Evolutionary conservation across 2,888 invertebrate species (phyloP).

Genomic region (Amorpha juglandis): DNA sequence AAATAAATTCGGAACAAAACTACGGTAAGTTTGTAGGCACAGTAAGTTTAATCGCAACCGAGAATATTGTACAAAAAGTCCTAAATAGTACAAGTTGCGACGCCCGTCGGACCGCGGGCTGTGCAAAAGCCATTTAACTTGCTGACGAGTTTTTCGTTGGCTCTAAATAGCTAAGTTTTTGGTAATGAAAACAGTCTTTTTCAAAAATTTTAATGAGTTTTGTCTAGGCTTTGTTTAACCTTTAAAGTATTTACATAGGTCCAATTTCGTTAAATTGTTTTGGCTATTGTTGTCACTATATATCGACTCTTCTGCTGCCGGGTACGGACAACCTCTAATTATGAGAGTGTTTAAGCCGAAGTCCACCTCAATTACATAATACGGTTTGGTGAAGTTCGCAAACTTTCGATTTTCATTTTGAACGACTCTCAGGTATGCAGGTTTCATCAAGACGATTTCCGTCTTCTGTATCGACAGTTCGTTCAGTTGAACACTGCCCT

Average conservation of each 20-base stretch:
- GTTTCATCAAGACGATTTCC: no score
- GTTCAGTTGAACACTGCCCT: no score
- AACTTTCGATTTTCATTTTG: no score
- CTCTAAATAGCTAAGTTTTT: not conserved
- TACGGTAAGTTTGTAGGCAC: conserved; percentile 3
- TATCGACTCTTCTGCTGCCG: no score
- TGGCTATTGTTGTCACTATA: not conserved
- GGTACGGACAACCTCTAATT: no score
- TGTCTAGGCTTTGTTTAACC: not conserved
- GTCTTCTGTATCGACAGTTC: no score
- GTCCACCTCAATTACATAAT: no score
- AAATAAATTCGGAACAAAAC: not conserved
- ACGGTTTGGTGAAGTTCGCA: no score
- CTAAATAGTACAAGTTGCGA: conserved; percentile 30
- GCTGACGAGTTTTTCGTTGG: conserved; percentile 41
- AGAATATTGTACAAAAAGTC: conserved; percentile 36
- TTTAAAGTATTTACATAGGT: not conserved
- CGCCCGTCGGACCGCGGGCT: conserved; percentile 17
- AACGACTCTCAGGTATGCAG: no score
- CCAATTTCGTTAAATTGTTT: not conserved
- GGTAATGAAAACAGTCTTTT: not conserved
- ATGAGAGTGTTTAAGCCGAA: no score
- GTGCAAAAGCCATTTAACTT: conserved; percentile 50
- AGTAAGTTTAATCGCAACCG: conserved; percentile 1
- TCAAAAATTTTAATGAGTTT: not conserved